Percentiles rank a stretch among this genome's conserved stretches.
Evolutionary conservation across 2,113 vertebrate genomes (phyloP).

Genomic region (Machaerirhynchus nigripectus): DNA sequence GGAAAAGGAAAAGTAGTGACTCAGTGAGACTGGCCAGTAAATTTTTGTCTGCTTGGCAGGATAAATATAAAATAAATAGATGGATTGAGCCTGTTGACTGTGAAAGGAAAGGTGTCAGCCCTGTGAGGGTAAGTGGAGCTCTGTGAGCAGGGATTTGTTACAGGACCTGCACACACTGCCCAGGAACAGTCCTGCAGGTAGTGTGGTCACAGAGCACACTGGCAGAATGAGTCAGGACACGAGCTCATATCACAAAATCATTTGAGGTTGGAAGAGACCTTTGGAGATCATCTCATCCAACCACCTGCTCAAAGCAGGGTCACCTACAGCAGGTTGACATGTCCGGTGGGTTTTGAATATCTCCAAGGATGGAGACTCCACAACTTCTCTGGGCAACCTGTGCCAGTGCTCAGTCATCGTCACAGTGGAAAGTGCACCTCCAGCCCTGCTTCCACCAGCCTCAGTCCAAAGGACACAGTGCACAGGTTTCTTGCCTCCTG

Average conservation of each 20-base stretch:
- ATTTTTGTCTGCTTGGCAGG: background rate
- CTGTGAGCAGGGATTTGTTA: background rate
- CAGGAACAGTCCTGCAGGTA: background rate
- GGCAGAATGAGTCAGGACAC: background rate
- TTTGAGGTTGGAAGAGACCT: background rate
- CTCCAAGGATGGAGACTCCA: background rate
- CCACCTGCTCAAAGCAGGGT: background rate
- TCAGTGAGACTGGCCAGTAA: background rate
- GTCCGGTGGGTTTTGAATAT: background rate
- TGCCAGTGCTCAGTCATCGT: background rate
- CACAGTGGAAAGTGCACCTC: background rate
- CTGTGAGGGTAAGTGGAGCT: background rate
- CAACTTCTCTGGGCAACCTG: background rate
- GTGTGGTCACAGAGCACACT: accelerated
- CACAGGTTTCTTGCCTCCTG: background rate
- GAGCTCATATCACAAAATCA: background rate
- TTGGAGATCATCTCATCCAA: background rate
- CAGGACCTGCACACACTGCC: background rate
- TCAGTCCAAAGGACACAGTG: background rate
- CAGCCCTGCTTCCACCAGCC: background rate
- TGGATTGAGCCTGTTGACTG: background rate
- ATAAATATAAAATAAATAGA: background rate
- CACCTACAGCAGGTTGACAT: background rate
- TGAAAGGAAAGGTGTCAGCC: background rate
- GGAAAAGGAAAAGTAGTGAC: background rate